These are phyloP conservation scores for Falco punctatus DNA, from an alignment of 2,113 vertebrate genomes.

Conservation along the genomic window DNA sequence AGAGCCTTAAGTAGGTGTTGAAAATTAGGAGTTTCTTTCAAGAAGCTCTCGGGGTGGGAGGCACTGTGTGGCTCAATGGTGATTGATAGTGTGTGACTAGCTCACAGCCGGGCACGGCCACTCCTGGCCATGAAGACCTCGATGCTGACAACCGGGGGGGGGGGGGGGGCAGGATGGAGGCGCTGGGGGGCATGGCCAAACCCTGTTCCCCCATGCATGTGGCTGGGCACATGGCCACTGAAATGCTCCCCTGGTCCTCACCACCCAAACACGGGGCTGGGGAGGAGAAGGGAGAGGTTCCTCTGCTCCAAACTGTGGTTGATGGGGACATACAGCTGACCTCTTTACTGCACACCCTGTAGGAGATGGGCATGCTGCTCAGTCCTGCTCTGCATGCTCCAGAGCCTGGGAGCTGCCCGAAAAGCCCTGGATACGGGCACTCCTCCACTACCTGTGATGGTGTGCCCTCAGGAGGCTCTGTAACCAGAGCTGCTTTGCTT, in stretches of 20 bases:
- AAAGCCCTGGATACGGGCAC: fast-evolving
- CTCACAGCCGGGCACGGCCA: fast-evolving
- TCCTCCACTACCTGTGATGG: background rate
- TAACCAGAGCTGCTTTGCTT: background rate
- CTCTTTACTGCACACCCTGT: fast-evolving
- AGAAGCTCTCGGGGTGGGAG: slow-evolving; percentile 29
- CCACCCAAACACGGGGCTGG: fast-evolving
- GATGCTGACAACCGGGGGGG: fast-evolving
- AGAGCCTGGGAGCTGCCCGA: background rate
- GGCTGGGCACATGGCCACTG: background rate
- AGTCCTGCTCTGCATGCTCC: background rate
- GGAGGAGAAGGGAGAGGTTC: background rate
- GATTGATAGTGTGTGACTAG: background rate
- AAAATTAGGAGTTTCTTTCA: slow-evolving; percentile 69
- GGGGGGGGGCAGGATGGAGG: fast-evolving
- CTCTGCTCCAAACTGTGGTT: fast-evolving
- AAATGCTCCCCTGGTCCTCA: background rate
- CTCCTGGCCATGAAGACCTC: background rate
- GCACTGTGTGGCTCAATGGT: background rate
- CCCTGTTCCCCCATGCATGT: background rate
- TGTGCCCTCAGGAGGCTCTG: background rate
- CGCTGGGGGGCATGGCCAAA: background rate
- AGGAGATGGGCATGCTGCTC: background rate
- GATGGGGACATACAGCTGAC: fast-evolving
- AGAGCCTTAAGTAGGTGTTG: slow-evolving; percentile 75